These are phyloP conservation scores for Phlogophora meticulosa DNA, from an alignment of 2,888 invertebrate genomes.

Conservation along the genomic window DNA sequence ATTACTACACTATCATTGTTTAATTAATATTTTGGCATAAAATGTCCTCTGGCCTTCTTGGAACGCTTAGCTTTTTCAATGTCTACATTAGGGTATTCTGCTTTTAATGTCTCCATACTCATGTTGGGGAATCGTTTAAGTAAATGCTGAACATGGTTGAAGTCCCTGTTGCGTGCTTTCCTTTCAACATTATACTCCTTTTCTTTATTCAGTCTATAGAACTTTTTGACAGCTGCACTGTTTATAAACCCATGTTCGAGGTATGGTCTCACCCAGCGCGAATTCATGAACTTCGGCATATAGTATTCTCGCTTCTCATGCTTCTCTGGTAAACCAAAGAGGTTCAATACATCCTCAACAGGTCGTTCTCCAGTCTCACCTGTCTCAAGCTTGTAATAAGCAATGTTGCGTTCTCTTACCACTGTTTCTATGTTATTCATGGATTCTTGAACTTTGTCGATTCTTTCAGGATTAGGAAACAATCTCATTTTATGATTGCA, in stretches of 20 bases:
- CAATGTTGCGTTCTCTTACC: conserved; percentile 97
- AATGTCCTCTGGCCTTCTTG: conserved; percentile 92
- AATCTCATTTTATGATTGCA: conserved; percentile 92
- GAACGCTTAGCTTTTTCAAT: conserved; percentile 92
- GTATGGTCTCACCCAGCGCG: conserved; percentile 91
- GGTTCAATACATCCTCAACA: conserved; percentile 89
- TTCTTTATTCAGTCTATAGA: conserved; percentile 92
- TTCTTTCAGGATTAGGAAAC: conserved; percentile 97
- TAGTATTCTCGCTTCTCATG: conserved; percentile 92
- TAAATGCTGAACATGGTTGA: conserved; percentile 93
- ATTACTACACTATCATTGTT: conserved; percentile 45
- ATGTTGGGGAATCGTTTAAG: conserved; percentile 95
- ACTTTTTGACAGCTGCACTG: conserved; percentile 92
- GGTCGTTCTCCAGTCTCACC: conserved; percentile 96
- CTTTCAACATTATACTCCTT: conserved; percentile 91
- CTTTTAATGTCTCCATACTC: conserved; percentile 93
- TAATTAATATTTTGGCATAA: conserved; percentile 84
- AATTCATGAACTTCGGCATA: conserved; percentile 93
- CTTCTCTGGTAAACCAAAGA: conserved; percentile 92
- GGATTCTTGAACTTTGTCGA: conserved; percentile 98
- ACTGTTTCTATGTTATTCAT: conserved; percentile 98
- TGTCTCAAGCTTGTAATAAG: conserved; percentile 97
- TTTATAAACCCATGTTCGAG: conserved; percentile 88
- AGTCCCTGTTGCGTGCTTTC: conserved; percentile 92
- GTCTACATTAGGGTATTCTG: conserved; percentile 94